A percentile compares a stretch with the other conserved stretches of the same genome.
phyloP scores from a whole-genome alignment of 2,113 vertebrate species.

The Calyptommatus sinebrachiatus region DNA sequence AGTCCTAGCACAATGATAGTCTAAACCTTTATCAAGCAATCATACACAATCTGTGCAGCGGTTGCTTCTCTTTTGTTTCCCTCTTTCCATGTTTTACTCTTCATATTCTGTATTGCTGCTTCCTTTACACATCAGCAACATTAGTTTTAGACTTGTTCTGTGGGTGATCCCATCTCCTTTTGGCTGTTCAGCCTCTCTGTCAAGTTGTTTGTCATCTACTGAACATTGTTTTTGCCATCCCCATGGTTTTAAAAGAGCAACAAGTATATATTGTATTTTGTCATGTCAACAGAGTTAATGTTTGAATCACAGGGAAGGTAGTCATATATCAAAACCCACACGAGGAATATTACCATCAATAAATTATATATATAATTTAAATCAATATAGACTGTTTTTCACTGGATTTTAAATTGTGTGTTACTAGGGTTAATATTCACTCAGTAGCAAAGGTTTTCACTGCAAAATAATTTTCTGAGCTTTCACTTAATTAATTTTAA shows the following conservation, averaged over 20 bases:
- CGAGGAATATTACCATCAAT: too few species aligned
- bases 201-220: not conserved
- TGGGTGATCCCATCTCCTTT: not conserved
- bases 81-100: not conserved
- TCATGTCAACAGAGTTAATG: not conserved
- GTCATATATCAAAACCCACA: too few species aligned
- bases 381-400: not conserved
- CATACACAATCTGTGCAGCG: not conserved
- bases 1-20: not conserved
- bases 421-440: slow-evolving; percentile 48
- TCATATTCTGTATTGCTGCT: not conserved
- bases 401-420: slow-evolving; percentile 33
- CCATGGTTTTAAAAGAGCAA: not conserved
- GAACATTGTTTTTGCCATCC: not conserved
- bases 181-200: not conserved
- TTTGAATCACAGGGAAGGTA: not conserved
- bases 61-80: not conserved
- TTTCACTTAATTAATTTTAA: slow-evolving; percentile 45
- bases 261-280: not conserved
- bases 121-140: not conserved
- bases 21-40: not conserved
- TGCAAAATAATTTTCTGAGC: slow-evolving; percentile 37
- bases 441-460: slow-evolving; percentile 37
- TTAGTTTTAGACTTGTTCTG: not conserved
- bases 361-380: slow-evolving; percentile 17